phyloP scores from a whole-genome alignment of 37 sponge, comb jelly and placozoan genomes.

The Spongia lamella region DNA sequence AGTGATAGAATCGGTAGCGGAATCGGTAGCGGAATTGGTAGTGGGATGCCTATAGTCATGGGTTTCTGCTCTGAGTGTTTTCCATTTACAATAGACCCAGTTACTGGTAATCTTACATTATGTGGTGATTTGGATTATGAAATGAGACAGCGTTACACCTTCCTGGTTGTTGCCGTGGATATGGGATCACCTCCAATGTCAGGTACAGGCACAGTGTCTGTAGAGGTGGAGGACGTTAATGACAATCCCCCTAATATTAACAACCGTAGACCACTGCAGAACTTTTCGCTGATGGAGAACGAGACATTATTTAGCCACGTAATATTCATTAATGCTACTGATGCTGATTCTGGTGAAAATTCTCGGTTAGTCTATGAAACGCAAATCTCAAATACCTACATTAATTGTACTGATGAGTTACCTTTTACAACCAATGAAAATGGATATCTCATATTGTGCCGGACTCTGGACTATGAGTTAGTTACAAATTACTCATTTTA shows the following conservation, averaged over 20 bases:
- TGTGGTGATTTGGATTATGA: no score
- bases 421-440: conserved; percentile 46
- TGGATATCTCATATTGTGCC: conserved; percentile 42
- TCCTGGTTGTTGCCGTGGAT: conserved; percentile 64
- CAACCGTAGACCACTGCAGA: neutral
- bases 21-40: neutral
- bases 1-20: neutral
- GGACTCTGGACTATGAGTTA: conserved; percentile 57
- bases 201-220: conserved; percentile 28
- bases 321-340: neutral
- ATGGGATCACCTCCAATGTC: conserved; percentile 12
- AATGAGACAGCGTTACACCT: neutral
- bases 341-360: neutral
- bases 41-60: no score
- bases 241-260: conserved; percentile 18
- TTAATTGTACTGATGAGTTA: conserved; percentile 17
- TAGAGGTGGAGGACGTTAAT: conserved; percentile 65
- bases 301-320: neutral
- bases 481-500: conserved; percentile 27
- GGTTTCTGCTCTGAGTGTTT: no score
- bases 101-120: no score
- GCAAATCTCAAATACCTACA: conserved; percentile 2
- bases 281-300: neutral
- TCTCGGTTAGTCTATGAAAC: conserved; percentile 9
- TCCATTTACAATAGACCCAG: no score